Base-by-base conservation (phyloP, 2,797 vertebrate genomes). In the Gadopsis bispinosus region DNA sequence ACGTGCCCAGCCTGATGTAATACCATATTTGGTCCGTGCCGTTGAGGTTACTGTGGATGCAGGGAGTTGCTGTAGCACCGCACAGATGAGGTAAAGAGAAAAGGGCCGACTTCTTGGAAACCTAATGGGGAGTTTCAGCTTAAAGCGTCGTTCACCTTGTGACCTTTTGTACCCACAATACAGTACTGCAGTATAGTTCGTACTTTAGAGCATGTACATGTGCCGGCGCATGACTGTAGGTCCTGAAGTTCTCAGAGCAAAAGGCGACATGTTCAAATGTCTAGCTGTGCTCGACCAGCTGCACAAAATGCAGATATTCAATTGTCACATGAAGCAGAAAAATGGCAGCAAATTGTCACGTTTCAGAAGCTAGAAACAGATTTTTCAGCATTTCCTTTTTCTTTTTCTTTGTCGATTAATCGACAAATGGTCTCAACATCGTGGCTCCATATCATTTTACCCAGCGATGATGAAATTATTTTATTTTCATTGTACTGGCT, bases 11-110 rank as follows among this genome's bases (percentile, higher is more conserved):
- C 47, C 86, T 84, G 74, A 84, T 83, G 81, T 70, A 71, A 89
- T 56, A 81, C 90, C 89, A 89, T 92, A 90, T 93, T 92, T 87
- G 88, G 90, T 88, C 59, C 72, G 67, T 70, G 65, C 39, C 68
- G 79, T 54, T 50, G 85, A 75, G 84, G 85, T 88, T 84, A 54
- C 85, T 77, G 61, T 86, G 87, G 83, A 75, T 73, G 69, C 73
- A 62, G 75, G 69, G 78, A 67, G 60, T 83, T 66, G 35, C 19
- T 85, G 72, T 50, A 79, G 56, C 74, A 10, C 29, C 51, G 22
- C 73, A 68, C 48, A 59, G 63, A 75, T 69, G 77, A 87, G 62
- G 66, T 71, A 56, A 59, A 75, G 41, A 54, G 26, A 20, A 12
- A 75, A 55, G 56, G 55, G 33, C 31, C 12, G 48, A 62, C 66